A percentile compares a stretch with the other conserved stretches of the same genome.
Conservation (phyloP, 2,888 invertebrate genomes). For the Drosophila pseudotakahashii region DNA sequence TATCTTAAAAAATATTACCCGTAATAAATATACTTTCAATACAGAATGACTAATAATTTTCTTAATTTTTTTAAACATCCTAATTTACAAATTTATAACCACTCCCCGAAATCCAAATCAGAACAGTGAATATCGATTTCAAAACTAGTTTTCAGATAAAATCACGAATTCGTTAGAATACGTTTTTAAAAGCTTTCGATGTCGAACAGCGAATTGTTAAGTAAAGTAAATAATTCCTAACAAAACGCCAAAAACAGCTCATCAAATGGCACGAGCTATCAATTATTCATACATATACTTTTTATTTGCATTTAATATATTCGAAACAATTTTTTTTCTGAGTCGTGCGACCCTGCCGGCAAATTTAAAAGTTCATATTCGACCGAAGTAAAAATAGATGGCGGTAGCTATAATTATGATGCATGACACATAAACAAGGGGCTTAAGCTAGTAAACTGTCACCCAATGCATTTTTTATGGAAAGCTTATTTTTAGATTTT, state of each 20-base stretch:
- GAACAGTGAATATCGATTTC: neutral
- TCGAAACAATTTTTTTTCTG: constrained; percentile 12
- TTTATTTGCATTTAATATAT: constrained; percentile 47
- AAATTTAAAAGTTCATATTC: constrained; percentile 3
- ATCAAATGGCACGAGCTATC: constrained; percentile 57
- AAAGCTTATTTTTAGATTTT: constrained; percentile 11
- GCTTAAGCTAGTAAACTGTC: constrained; percentile 11
- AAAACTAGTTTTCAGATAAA: constrained; percentile 25
- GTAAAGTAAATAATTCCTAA: constrained; percentile 24
- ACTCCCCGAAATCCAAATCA: neutral
- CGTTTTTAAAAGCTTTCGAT: constrained; percentile 18
- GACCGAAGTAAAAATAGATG: constrained; percentile 9
- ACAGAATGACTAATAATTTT: neutral
- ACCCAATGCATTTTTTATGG: constrained; percentile 14
- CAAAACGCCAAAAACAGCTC: constrained; percentile 25
- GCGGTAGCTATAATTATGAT: constrained; percentile 15
- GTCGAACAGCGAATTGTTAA: constrained; percentile 11
- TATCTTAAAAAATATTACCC: neutral
- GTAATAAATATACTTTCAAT: neutral
- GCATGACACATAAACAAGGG: constrained; percentile 16
- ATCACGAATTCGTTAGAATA: constrained; percentile 15
- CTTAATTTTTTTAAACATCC: neutral
- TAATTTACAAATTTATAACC: neutral
- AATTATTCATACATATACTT: constrained; percentile 24
- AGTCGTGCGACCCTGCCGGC: constrained; percentile 8